Percentiles rank a stretch among this genome's conserved stretches.
Conservation (phyloP, 2,113 vertebrate species). For the Narcine bancroftii region DNA sequence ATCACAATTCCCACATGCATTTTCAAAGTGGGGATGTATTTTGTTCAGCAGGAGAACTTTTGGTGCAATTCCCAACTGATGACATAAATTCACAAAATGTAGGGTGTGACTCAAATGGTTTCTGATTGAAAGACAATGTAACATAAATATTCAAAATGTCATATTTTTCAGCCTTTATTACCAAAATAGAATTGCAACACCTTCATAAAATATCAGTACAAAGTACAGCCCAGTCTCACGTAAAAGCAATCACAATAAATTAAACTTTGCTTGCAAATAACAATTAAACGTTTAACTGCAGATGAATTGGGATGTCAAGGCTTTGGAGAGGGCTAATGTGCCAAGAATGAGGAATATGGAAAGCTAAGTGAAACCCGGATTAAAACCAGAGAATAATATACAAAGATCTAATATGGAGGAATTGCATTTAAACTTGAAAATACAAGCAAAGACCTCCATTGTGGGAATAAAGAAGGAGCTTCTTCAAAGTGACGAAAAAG, state of each 20-base stretch:
- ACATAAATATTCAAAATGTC: neutral
- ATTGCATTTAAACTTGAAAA: neutral
- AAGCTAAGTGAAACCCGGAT: neutral
- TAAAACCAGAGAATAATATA: neutral
- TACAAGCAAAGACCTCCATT: neutral
- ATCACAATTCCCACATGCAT: too few relatives aligned
- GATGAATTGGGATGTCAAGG: neutral
- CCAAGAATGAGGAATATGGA: neutral
- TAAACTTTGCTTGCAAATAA: neutral
- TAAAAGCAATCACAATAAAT: constrained; percentile 23
- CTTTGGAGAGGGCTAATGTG: neutral
- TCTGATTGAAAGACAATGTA: neutral
- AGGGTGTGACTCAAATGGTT: neutral
- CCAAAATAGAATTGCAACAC: constrained; percentile 23
- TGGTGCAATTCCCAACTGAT: neutral
- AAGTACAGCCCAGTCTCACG: neutral
- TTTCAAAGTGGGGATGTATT: too few relatives aligned
- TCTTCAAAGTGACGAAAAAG: neutral
- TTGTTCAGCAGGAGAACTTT: neutral
- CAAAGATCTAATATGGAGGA: neutral
- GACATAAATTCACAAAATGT: neutral
- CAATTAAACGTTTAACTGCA: neutral
- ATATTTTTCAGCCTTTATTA: neutral
- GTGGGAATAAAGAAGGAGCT: neutral
- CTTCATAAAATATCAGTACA: constrained; percentile 30